phyloP scores from a whole-genome alignment of 2,797 vertebrate species.

The Microctenopoma steveboyesi region DNA sequence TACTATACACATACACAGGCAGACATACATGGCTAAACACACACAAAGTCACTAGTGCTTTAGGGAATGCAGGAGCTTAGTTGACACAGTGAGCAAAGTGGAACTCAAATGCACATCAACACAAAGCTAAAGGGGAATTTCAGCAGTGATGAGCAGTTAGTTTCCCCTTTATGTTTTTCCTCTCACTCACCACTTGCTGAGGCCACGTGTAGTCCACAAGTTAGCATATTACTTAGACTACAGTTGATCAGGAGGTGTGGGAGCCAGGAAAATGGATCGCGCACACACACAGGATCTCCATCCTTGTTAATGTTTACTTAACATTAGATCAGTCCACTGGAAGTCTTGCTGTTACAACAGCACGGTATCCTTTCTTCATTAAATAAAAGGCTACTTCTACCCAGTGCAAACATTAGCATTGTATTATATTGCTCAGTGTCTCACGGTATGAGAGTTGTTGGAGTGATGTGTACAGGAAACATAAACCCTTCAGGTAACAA shows the following conservation, averaged over 20 bases:
- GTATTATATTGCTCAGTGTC: conserved; percentile 30
- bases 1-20: neutral
- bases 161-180: conserved; percentile 26
- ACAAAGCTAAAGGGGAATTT: conserved; percentile 23
- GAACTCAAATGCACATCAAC: conserved; percentile 37
- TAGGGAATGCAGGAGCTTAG: conserved; percentile 19
- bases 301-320: conserved; percentile 62
- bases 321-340: conserved; percentile 44
- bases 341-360: conserved; percentile 48
- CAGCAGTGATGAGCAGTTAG: neutral
- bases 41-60: conserved; percentile 4
- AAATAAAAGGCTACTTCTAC: conserved; percentile 41
- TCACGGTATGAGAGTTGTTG: conserved; percentile 3
- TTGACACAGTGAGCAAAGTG: conserved; percentile 24
- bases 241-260: conserved; percentile 5
- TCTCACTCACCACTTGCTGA: neutral
- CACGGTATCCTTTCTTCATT: conserved; percentile 7
- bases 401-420: conserved; percentile 46
- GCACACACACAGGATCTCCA: conserved; percentile 51
- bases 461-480: conserved; percentile 34
- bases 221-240: conserved; percentile 5
- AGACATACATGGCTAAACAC: neutral
- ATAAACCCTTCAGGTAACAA: conserved; percentile 33
- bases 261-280: conserved; percentile 20
- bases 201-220: conserved; percentile 11